Evolutionary conservation across 2,888 invertebrate species (phyloP).

Genomic region (Phytoseiulus persimilis): DNA sequence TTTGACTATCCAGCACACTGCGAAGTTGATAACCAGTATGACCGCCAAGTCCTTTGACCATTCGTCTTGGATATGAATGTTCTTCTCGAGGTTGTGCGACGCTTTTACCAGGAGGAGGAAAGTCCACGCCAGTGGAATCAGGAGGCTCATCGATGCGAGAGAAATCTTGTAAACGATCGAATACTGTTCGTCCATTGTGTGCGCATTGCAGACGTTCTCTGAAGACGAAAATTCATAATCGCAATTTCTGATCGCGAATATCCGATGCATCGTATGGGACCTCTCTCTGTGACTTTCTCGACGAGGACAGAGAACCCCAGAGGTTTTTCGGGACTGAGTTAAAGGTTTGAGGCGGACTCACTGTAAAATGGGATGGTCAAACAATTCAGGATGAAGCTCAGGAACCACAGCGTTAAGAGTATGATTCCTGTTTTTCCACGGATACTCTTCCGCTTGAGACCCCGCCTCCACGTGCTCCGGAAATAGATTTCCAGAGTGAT

Average conservation of each 20-base stretch:
- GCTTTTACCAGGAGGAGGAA: conserved; percentile 24
- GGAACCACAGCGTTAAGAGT: background rate
- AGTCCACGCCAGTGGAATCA: conserved; percentile 7
- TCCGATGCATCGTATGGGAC: background rate
- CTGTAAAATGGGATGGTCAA: conserved; percentile 18
- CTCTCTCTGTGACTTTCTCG: no score
- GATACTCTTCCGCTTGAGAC: background rate
- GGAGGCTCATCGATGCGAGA: conserved; percentile 14
- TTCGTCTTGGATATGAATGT: background rate
- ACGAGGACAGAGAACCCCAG: no score
- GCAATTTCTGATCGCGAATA: background rate
- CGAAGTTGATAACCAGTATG: background rate
- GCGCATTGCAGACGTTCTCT: conserved; percentile 24
- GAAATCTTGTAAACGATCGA: conserved; percentile 33
- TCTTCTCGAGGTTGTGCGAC: conserved; percentile 15
- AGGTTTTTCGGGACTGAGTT: background rate
- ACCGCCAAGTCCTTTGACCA: conserved; percentile 17
- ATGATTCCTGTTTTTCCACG: background rate
- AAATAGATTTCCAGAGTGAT: background rate
- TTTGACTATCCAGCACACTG: conserved; percentile 22
- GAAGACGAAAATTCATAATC: background rate
- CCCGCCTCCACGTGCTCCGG: conserved; percentile 24
- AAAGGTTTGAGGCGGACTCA: background rate
- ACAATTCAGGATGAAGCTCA: conserved; percentile 12
- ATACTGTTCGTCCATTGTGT: conserved; percentile 25